phyloP scores from a whole-genome alignment of 2,888 invertebrate genomes.

The Eupelmus urozonus region DNA sequence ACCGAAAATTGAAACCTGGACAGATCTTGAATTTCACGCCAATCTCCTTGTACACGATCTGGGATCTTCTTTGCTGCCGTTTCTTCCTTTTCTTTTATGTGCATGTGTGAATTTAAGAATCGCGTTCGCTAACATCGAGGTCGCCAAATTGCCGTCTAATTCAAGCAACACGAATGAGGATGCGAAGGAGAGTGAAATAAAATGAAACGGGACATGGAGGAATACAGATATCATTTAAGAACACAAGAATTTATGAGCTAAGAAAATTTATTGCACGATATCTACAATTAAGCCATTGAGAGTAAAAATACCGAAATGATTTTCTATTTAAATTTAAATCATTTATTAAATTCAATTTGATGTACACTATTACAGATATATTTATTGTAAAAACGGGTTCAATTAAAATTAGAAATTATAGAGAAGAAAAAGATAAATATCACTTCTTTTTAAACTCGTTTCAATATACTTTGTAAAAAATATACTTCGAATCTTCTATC shows the following conservation, averaged over 20 bases:
- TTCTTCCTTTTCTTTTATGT: slow-evolving; percentile 2
- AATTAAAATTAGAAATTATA: no score
- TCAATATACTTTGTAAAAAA: no score
- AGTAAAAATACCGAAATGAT: not conserved
- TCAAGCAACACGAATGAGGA: slow-evolving; percentile 37
- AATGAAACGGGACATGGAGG: not conserved
- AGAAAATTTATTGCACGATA: not conserved
- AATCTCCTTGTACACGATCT: slow-evolving; percentile 31
- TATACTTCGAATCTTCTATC: no score
- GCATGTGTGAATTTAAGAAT: not conserved
- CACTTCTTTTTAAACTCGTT: no score
- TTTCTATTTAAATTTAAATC: not conserved
- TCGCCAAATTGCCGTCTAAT: slow-evolving; percentile 48
- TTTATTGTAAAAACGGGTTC: no score
- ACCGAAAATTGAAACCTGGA: slow-evolving; percentile 58
- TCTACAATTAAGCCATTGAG: not conserved
- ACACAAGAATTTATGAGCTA: not conserved
- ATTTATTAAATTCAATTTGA: not conserved
- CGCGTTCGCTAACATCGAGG: slow-evolving; percentile 25
- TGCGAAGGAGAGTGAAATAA: slow-evolving; percentile 10
- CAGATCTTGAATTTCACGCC: slow-evolving; percentile 53
- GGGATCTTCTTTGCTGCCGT: not conserved
- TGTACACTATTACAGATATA: not conserved
- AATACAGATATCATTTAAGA: slow-evolving; percentile 17
- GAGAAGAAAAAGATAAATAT: no score